Percentiles rank a stretch among this genome's conserved stretches.
Evolutionary conservation across 2,888 invertebrate species (phyloP).

Genomic region (Venusia cambrica): DNA sequence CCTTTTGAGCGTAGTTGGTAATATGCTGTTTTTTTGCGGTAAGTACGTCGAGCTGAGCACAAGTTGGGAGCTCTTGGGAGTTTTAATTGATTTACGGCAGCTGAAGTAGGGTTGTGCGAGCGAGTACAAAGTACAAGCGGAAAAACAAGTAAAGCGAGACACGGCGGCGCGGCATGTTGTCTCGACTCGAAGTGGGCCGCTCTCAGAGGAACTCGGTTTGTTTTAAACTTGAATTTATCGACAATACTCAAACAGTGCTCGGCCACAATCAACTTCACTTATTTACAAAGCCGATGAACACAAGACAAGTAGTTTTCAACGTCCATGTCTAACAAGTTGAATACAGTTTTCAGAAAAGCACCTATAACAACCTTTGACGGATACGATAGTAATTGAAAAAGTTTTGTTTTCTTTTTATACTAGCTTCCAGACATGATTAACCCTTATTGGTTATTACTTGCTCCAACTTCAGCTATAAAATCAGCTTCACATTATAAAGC

Average conservation of each 20-base stretch:
- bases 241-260: conserved; percentile 27
- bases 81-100: conserved; percentile 64
- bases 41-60: conserved; percentile 27
- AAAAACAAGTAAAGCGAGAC: conserved; percentile 11
- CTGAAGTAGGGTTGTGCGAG: conserved; percentile 31
- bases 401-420: conserved; percentile 20
- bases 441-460: conserved; percentile 32
- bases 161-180: conserved; percentile 25
- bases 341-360: conserved; percentile 11
- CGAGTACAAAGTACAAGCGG: conserved; percentile 11
- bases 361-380: conserved; percentile 8
- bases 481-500: conserved; percentile 38
- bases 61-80: conserved; percentile 42
- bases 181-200: conserved; percentile 26
- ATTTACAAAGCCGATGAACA: conserved; percentile 29
- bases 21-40: conserved; percentile 40
- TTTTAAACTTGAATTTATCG: conserved; percentile 53
- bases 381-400: conserved; percentile 15
- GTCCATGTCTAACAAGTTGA: conserved; percentile 11
- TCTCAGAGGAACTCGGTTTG: conserved; percentile 39
- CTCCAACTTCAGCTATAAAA: conserved; percentile 42
- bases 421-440: conserved; percentile 27
- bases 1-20: conserved; percentile 28
- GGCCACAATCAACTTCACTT: conserved; percentile 37
- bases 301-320: conserved; percentile 21